Percentiles rank a stretch among this genome's conserved stretches.
phyloP scores from a whole-genome alignment of 2,113 vertebrate genomes.

The Trichechus manatus region DNA sequence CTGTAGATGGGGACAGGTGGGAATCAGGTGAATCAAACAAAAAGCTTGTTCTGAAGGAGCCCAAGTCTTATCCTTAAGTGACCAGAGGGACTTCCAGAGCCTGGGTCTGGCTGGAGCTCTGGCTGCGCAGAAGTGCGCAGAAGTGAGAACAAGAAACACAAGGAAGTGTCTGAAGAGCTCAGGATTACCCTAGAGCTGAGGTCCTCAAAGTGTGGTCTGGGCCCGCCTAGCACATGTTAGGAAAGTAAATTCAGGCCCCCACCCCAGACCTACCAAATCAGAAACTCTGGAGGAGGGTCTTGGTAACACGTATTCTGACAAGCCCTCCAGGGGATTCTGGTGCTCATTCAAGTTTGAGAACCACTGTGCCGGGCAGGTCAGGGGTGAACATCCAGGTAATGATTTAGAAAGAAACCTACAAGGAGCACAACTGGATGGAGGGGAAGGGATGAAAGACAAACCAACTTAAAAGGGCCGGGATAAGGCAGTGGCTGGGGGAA shows the following conservation, averaged over 20 bases:
- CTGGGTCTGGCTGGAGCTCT: background rate
- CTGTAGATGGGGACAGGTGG: background rate
- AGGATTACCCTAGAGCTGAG: background rate
- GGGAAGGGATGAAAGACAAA: background rate
- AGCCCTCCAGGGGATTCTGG: too few species aligned
- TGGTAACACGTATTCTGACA: background rate
- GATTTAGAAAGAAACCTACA: background rate
- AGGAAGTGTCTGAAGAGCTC: background rate
- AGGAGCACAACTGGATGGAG: too few species aligned
- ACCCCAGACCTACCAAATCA: background rate
- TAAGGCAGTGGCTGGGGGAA: background rate
- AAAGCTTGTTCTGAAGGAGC: background rate
- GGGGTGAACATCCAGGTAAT: background rate
- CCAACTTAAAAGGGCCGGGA: background rate
- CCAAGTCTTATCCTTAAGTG: background rate
- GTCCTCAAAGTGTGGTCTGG: background rate
- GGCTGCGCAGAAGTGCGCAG: rapidly evolving
- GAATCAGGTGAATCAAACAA: background rate
- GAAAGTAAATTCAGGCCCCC: background rate
- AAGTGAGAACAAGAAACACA: too few species aligned
- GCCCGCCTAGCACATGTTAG: background rate
- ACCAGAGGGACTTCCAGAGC: background rate
- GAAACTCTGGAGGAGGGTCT: background rate
- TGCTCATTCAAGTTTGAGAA: background rate
- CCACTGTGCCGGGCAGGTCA: background rate